phyloP scores from a whole-genome alignment of 1,140 invertebrate species.

The Lepidurus packardi region DNA sequence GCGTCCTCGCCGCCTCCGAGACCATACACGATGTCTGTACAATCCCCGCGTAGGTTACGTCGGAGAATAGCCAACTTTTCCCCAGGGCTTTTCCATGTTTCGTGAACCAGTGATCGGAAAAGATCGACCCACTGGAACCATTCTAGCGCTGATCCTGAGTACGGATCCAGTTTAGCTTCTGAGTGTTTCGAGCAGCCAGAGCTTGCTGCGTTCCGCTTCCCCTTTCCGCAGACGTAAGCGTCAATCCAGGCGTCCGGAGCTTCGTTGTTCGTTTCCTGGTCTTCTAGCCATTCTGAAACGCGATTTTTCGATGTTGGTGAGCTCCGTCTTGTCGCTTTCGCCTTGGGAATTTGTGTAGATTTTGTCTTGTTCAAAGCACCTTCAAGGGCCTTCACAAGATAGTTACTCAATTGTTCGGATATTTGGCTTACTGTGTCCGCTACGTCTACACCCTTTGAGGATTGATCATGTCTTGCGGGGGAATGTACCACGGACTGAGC shows the following conservation, averaged over 20 bases:
- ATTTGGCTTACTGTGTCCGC: neutral
- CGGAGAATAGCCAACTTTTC: conserved; percentile 31
- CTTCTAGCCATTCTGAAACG: neutral
- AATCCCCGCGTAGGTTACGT: conserved; percentile 22
- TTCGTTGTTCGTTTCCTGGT: neutral
- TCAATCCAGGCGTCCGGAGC: conserved; percentile 16
- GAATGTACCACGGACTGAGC: neutral
- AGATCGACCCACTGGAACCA: conserved; percentile 31
- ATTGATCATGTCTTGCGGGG: neutral
- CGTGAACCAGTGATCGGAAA: conserved; percentile 18
- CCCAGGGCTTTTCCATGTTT: neutral
- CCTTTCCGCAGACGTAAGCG: neutral
- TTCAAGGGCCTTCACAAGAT: too few relatives aligned
- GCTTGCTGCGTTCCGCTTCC: neutral
- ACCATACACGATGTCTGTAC: conserved; percentile 32
- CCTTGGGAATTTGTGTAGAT: neutral
- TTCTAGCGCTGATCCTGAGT: conserved; percentile 20
- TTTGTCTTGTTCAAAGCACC: neutral
- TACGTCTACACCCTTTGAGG: neutral
- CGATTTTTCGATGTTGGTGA: neutral
- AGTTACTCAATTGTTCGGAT: too few relatives aligned
- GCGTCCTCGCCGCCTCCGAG: conserved; percentile 27
- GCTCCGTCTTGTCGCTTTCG: neutral
- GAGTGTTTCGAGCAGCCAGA: neutral
- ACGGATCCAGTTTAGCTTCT: neutral